Conservation (phyloP, 2,113 vertebrate species). For the Elanoides forficatus region DNA sequence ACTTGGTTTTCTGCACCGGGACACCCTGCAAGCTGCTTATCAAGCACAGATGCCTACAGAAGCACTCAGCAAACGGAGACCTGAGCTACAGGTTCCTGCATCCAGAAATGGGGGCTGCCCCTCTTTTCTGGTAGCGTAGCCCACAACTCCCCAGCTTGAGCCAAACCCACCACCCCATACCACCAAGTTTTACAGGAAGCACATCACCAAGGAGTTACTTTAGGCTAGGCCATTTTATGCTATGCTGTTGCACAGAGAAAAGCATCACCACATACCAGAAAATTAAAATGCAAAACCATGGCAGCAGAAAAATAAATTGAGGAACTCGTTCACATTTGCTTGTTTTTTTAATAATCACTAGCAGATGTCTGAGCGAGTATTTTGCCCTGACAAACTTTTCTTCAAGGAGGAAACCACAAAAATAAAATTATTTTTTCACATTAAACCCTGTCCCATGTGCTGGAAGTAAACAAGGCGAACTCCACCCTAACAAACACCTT, state of each 20-base stretch:
- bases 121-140: background rate
- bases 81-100: rapidly evolving
- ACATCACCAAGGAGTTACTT: background rate
- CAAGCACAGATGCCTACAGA: background rate
- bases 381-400: background rate
- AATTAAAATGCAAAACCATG: background rate
- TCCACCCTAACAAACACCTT: background rate
- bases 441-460: background rate
- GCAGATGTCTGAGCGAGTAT: background rate
- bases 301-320: background rate
- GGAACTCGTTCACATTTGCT: background rate
- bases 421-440: background rate
- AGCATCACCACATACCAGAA: background rate
- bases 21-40: rapidly evolving
- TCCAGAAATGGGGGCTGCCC: background rate
- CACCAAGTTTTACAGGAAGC: background rate
- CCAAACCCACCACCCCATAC: background rate
- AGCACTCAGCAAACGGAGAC: background rate
- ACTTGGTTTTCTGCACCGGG: background rate
- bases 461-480: background rate
- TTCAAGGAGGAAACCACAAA: background rate
- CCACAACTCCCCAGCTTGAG: background rate
- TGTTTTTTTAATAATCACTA: background rate
- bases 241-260: background rate
- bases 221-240: background rate